Evolutionary conservation across 2,888 invertebrate genomes (phyloP), one percentile per base, ranked within the genome.

Genomic region (Hemicrepidius hirtus): DNA sequence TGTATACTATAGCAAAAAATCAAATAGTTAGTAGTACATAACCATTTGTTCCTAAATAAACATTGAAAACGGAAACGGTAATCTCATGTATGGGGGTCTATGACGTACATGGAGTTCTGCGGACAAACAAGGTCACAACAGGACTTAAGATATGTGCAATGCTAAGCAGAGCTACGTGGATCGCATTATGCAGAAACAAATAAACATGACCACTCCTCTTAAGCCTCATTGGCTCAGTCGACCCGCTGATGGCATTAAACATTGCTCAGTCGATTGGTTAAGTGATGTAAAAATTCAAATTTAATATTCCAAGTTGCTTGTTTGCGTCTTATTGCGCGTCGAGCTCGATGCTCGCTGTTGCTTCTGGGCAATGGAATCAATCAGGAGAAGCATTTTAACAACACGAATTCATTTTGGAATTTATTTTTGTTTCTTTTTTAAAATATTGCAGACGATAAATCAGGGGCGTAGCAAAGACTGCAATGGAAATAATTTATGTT

Each of bases 231-330:
- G 85, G 85, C 80, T 77, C 76, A 76, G 76, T 77, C 80, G 67
- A 70, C 77, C 73, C 79, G 82, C 83, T 81, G 83, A 83, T 83
- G 84, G 84, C 84, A 84, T 83, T 82, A 81, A 81, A 82, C 83
- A 78, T 85, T 85, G 80, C 83, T 83, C 83, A 85, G 84, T 83
- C 84, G 82, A 86, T 86, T 86, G 86, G 86, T 84, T 85, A 84
- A 84, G 84, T 85, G 82, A 85, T 84, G 84, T 85, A 85, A 86
- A 86, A 86, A 86, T 86, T 85, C 82, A 84, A 86, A 85, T 86
- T 86, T 86, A 85, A 86, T 85, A 84, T 84, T 80, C 80, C 73
- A 75, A 76, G 74, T 73, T 74, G 73, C 73, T 68, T 68, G 62
- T 66, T 66, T 32, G 40, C 37, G 68, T 68, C 59, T 59, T 46